Evolutionary conservation across 92 coral and sea anemone species (phyloP).

Genomic region (Porites lobata): DNA sequence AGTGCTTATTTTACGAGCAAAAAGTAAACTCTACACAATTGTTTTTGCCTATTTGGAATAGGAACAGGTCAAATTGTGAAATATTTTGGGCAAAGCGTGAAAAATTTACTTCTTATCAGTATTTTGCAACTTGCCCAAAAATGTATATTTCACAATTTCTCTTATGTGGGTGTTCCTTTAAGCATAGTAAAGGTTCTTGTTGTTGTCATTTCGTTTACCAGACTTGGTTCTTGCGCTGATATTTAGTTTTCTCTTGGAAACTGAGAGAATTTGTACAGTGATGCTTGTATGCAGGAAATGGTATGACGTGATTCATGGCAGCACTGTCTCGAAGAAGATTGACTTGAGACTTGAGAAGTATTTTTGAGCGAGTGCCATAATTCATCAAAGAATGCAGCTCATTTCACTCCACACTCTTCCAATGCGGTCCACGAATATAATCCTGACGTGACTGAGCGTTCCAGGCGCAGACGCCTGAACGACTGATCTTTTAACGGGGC

Average conservation of each 20-base stretch:
- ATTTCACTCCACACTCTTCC: too few species aligned
- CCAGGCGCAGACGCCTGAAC: too few species aligned
- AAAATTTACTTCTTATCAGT: neutral
- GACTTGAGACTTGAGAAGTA: slow-evolving; percentile 37
- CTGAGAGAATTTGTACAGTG: slow-evolving; percentile 36
- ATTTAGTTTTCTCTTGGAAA: slow-evolving; percentile 41
- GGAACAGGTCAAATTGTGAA: neutral
- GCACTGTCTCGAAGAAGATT: slow-evolving; percentile 30
- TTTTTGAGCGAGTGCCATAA: slow-evolving; percentile 29
- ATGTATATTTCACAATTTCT: neutral
- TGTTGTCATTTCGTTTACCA: slow-evolving; percentile 12
- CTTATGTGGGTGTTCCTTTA: too few species aligned
- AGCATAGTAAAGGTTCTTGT: too few species aligned
- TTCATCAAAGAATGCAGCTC: neutral
- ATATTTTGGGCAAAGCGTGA: neutral
- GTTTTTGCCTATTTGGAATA: slow-evolving; percentile 7
- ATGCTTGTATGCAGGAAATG: slow-evolving; percentile 43
- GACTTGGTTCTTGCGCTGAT: slow-evolving; percentile 32
- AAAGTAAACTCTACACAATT: slow-evolving; percentile 1
- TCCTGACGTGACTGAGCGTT: too few species aligned
- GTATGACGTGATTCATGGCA: slow-evolving; percentile 41
- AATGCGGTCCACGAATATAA: too few species aligned
- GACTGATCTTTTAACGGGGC: too few species aligned
- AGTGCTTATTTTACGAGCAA: slow-evolving; percentile 9
- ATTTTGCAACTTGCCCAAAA: neutral